phyloP scores from a whole-genome alignment of 1,140 invertebrate genomes.

The Papilio aristodemus region DNA sequence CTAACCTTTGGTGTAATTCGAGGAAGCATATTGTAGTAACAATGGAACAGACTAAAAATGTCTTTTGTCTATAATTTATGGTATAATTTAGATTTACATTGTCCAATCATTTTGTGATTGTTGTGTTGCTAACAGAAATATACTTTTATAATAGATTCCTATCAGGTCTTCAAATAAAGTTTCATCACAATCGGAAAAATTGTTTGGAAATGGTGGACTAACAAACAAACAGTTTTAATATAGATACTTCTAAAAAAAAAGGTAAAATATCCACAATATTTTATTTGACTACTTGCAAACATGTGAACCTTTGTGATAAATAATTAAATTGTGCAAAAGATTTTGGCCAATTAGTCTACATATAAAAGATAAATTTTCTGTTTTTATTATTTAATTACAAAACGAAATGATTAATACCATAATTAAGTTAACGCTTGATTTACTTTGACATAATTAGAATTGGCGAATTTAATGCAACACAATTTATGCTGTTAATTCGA shows the following conservation, averaged over 20 bases:
- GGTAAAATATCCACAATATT: background rate
- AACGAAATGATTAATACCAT: too few species aligned
- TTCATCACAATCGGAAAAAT: too few species aligned
- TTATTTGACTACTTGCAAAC: background rate
- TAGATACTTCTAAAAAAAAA: background rate
- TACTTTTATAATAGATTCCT: too few species aligned
- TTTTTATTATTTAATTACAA: too few species aligned
- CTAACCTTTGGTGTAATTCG: background rate
- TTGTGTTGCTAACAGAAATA: too few species aligned
- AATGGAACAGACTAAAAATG: background rate
- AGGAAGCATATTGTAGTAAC: conserved; percentile 3
- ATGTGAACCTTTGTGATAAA: too few species aligned
- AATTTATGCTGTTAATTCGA: background rate
- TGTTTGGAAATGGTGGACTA: too few species aligned
- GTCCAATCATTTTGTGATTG: too few species aligned
- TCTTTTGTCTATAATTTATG: background rate
- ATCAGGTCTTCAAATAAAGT: background rate
- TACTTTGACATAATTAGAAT: background rate
- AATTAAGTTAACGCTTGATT: background rate
- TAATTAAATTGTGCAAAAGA: too few species aligned
- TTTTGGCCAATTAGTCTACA: too few species aligned
- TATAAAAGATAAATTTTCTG: too few species aligned
- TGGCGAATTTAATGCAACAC: background rate
- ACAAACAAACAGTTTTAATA: too few species aligned
- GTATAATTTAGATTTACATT: background rate